A percentile compares a stretch with the other conserved stretches of the same genome.
Evolutionary conservation across 2,113 vertebrate genomes (phyloP).

Genomic region (Struthio camelus): DNA sequence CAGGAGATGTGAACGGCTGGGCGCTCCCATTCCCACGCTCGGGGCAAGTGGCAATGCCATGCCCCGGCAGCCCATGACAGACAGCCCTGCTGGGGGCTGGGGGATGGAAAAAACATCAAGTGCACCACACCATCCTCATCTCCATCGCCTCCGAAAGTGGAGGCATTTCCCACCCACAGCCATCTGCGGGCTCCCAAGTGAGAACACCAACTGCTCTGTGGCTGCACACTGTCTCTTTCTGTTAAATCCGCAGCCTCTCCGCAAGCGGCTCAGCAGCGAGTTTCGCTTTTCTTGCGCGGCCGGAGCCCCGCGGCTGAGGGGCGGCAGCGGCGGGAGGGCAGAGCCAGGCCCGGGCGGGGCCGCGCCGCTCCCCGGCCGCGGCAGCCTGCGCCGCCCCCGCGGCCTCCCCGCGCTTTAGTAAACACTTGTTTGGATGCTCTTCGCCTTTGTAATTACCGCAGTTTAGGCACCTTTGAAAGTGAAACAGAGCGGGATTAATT

Average conservation of each 20-base stretch:
- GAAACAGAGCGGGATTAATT: background rate
- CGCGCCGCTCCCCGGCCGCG: too few species aligned
- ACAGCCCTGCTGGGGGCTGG: slow-evolving; percentile 84
- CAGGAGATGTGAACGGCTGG: slow-evolving; percentile 97
- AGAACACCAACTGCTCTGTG: slow-evolving; percentile 67
- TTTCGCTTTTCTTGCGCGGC: slow-evolving; percentile 39
- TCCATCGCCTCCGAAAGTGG: slow-evolving; percentile 91
- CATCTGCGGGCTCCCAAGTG: slow-evolving; percentile 77
- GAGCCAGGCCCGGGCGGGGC: too few species aligned
- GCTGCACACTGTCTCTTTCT: slow-evolving; percentile 64
- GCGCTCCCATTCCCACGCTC: slow-evolving; percentile 98
- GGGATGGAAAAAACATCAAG: slow-evolving; percentile 92
- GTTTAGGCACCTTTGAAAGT: background rate
- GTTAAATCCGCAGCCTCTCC: slow-evolving; percentile 57
- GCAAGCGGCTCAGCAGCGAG: slow-evolving; percentile 58
- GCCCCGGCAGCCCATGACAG: slow-evolving; percentile 87
- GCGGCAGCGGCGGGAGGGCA: too few species aligned
- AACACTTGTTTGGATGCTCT: background rate
- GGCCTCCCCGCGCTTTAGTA: background rate
- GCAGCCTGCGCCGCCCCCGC: too few species aligned
- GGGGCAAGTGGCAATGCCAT: slow-evolving; percentile 90
- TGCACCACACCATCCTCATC: slow-evolving; percentile 91
- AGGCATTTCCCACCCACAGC: slow-evolving; percentile 86
- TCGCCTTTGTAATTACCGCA: background rate
- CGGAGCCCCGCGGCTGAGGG: background rate